Evolutionary conservation across 2,888 invertebrate species (phyloP), one percentile per base, ranked within the genome.

Genomic region (Hylaea fasciaria): DNA sequence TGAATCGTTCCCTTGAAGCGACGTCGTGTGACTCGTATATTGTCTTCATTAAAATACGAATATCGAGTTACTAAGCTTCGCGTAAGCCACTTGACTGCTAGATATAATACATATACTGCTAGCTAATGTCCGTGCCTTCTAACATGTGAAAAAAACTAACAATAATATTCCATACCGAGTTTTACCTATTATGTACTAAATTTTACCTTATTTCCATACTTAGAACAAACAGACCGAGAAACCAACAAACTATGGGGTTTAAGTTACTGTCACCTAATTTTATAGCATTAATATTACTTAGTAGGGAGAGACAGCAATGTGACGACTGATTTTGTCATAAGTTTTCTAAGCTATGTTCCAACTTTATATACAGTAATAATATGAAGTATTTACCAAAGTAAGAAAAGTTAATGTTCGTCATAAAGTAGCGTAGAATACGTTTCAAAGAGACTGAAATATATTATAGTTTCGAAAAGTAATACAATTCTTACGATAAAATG

Each of bases 1-100:
- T 50, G 59, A 40, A 29, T 49, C 37, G 40, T 49, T 54, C 9
- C 28, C 13, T 43, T 13, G 54, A 54, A 54, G 17, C 16, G 0
- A 37, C 8, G 48, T 29, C 39, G 39, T 39, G 44, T 44, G 49
- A 37, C 41, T 53, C 3, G 32, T 32, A 32, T 7, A n/a, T n/a
- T n/a, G 7, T 32, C 32, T 32, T 32, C 9, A 32, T 32, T 32
- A 4, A 9, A 32, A 32, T n/a, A 22, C 28, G 47, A 46, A 49
- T 43, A 48, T 56, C 35, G 16, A 47, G 32, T 55, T 47, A 41
- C 54, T n/a, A 17, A 29, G 28, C 0, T 28, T 17, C 5, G 4
- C 10, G n/a, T 28, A 14, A 37, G n/a, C 32, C 32, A 32, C 32
- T 32, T 9, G 32, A 32, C 9, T 32, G 32, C 9, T 32, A 10